phyloP scores from a whole-genome alignment of 2,113 vertebrate genomes.

The Bolborhynchus lineola region DNA sequence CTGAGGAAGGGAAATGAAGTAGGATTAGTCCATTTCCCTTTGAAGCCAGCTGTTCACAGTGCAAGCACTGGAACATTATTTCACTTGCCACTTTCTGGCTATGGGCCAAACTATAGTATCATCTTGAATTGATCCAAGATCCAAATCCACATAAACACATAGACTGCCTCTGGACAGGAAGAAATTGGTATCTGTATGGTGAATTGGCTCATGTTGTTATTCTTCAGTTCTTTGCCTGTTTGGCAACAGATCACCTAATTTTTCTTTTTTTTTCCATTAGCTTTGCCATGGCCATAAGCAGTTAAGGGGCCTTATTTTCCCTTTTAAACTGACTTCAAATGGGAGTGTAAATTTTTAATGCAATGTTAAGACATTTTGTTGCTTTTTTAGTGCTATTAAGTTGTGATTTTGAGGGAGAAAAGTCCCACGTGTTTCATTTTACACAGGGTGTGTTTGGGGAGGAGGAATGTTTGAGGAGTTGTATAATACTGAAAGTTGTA shows the following conservation, averaged over 20 bases:
- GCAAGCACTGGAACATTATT: slow-evolving; percentile 49
- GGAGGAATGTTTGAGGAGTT: not conserved
- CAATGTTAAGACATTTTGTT: not conserved
- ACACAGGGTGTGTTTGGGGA: not conserved
- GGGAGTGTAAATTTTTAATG: not conserved
- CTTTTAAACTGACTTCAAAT: not conserved
- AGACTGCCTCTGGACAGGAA: not conserved
- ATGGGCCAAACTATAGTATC: slow-evolving; percentile 30
- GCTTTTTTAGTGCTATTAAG: not conserved
- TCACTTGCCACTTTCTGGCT: slow-evolving; percentile 52
- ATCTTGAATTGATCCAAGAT: slow-evolving; percentile 14
- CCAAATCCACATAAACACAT: not conserved
- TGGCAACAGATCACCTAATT: not conserved
- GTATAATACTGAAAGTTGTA: not conserved
- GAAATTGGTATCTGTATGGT: not conserved
- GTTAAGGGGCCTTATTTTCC: not conserved
- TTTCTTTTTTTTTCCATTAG: not conserved
- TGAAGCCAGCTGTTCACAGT: slow-evolving; percentile 68
- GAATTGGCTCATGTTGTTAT: not conserved
- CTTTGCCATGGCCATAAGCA: not conserved
- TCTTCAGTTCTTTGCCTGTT: not conserved
- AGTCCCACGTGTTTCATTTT: not conserved
- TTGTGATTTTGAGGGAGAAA: not conserved
- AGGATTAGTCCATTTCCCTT: slow-evolving; percentile 73
- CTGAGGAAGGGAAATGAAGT: slow-evolving; percentile 69